Base-by-base conservation (phyloP, 2,113 vertebrate genomes). In the Anolis carolinensis region DNA sequence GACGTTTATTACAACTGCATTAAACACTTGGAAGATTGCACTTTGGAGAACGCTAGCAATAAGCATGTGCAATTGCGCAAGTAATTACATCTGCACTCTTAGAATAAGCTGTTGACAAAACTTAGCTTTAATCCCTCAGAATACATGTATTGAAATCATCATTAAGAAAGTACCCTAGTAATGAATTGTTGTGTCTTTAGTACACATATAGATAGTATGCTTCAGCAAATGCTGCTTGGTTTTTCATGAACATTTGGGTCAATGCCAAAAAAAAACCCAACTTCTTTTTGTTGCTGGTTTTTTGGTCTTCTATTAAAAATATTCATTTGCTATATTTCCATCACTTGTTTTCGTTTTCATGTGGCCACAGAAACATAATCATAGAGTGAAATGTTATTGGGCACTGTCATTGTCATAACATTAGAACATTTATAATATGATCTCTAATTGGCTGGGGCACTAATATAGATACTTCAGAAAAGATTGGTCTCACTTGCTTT, bases 1-100 rank as follows among this genome's bases (percentile, higher is more conserved):
- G 1, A 62, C 44, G 1, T 89, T 90, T 90, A 89, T 86, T 86
- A 81, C 85, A 84, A 91, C 84, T 86, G 10, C 30, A 80, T 89
- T 84, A 86, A 85, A 25, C 5, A 59, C 32, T 36, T 67, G 71
- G 87, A 79, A 32, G 86, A 79, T 32, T 85, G n/a, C 3, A 67
- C 59, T 87, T 92, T 75, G 67, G 21, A 86, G 25, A 80, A 79
- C 32, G 36, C 30, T 84, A 82, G 2, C 84, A 88, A 84, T 32
- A 92, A 89, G 3, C 9, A 82, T 83, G 59, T 90, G 83, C 79
- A 90, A 82, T 74, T 89, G 16, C 21, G 72, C 2, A 87, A 2
- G 50, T n/a, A 85, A 90, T 84, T 86, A 75, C 79, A 27, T 79
- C 6, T 72, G 20, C 39, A 44, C n/a, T 87, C 87, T 88, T 30